Base-by-base conservation (phyloP, 1,140 invertebrate genomes). In the Macrocentrus cingulum region DNA sequence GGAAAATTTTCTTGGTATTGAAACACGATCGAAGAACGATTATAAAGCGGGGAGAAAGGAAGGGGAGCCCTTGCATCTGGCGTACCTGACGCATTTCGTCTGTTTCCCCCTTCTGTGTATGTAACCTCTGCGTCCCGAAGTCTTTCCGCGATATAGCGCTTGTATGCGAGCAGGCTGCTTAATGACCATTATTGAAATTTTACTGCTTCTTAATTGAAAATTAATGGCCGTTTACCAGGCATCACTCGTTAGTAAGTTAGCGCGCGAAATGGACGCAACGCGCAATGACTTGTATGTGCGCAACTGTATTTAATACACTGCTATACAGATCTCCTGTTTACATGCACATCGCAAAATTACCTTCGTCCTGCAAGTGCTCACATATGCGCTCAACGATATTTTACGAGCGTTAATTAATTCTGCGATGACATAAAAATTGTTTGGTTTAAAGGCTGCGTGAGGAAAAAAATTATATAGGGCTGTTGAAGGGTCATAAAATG, bases 121-220 rank as follows among this genome's bases (percentile, higher is more conserved):
- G 16, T 55, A 19, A 49, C n/a, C n/a, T n/a, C n/a, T n/a, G n/a
- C n/a, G n/a, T n/a, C n/a, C n/a, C n/a, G n/a, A n/a, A n/a, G n/a
- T n/a, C n/a, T n/a, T n/a, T n/a, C n/a, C n/a, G n/a, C n/a, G n/a
- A n/a, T n/a, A n/a, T n/a, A n/a, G n/a, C n/a, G n/a, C n/a, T n/a
- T n/a, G n/a, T n/a, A n/a, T n/a, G n/a, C n/a, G n/a, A n/a, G n/a
- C 65, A 62, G 68, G 61, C 64, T 77, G 66, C 68, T 74, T 79
- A 78, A 78, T 74, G 75, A 76, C 70, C 75, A 75, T 79, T 77
- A 80, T 80, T 80, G 76, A 78, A 80, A 79, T 80, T 79, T 78
- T 80, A 78, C 66, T 72, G 68, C 68, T 61, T 72, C 72, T 77
- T 78, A 79, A 80, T 80, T 79, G 73, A 68, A 74, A 77, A 75